Percentiles rank a stretch among this genome's conserved stretches.
phyloP scores from a whole-genome alignment of 2,888 invertebrate genomes.

The Oxycera nigricornis region DNA sequence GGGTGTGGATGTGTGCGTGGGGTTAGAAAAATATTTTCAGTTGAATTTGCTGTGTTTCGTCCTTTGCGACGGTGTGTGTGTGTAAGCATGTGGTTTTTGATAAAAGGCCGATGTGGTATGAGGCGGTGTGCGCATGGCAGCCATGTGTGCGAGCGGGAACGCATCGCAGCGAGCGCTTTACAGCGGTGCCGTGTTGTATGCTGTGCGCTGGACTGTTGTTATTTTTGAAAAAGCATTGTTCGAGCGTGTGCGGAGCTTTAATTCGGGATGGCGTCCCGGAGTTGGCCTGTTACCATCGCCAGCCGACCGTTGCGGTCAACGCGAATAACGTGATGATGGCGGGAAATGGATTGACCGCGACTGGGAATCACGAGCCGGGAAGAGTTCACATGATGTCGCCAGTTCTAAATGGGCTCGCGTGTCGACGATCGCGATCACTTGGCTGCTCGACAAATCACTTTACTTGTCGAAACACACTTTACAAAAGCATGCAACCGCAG shows the following conservation, averaged over 20 bases:
- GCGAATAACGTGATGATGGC: not conserved
- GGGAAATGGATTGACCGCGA: not conserved
- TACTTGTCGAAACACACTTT: too few species aligned
- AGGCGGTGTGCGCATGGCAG: not conserved
- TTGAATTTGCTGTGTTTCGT: constrained; percentile 17
- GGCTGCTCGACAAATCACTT: too few species aligned
- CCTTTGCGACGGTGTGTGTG: not conserved
- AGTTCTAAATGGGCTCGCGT: too few species aligned
- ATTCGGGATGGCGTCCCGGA: not conserved
- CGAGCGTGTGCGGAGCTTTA: not conserved
- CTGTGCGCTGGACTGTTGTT: not conserved
- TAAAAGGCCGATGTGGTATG: not conserved
- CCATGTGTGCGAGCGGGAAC: not conserved
- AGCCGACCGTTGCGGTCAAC: not conserved
- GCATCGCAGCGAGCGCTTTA: not conserved
- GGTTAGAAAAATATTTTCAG: constrained; percentile 33
- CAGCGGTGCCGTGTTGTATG: not conserved
- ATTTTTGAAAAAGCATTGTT: constrained; percentile 5
- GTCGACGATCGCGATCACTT: too few species aligned
- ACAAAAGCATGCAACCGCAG: too few species aligned
- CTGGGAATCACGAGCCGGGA: too few species aligned
- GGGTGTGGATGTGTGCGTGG: too few species aligned
- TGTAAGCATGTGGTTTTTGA: too few species aligned
- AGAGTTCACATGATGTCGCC: too few species aligned
- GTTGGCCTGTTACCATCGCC: not conserved